Conservation (phyloP, 2,888 invertebrate species). For the Drosophila seclusa region DNA sequence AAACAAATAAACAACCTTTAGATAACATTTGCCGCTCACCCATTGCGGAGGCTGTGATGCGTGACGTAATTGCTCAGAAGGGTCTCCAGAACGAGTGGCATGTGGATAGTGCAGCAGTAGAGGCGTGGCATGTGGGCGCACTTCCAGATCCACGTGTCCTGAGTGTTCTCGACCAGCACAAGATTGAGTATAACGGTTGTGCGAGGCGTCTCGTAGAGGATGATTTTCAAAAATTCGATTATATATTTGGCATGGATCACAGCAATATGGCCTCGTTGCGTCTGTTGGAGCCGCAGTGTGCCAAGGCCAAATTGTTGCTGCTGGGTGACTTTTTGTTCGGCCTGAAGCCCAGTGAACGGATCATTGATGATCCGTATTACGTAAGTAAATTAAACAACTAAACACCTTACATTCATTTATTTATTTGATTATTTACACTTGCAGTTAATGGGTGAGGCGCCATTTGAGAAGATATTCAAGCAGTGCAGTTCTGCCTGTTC, state of each 20-base stretch:
- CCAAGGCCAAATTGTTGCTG: conserved; percentile 90
- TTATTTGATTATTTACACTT: background rate
- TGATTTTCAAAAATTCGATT: conserved; percentile 92
- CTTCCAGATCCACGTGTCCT: conserved; percentile 91
- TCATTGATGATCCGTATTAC: conserved; percentile 95
- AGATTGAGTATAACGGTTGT: conserved; percentile 89
- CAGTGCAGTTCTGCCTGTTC: conserved; percentile 89
- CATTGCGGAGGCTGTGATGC: conserved; percentile 96
- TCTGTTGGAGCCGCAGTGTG: conserved; percentile 84
- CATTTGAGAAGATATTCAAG: conserved; percentile 90
- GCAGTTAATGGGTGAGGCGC: conserved; percentile 87
- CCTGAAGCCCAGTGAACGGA: conserved; percentile 87
- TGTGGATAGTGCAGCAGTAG: conserved; percentile 95
- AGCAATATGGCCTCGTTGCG: conserved; percentile 91
- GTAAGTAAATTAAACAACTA: conserved; percentile 86
- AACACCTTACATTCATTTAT: background rate
- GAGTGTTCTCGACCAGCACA: conserved; percentile 89
- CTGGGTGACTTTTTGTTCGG: conserved; percentile 92
- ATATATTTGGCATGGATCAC: conserved; percentile 97
- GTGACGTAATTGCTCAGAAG: conserved; percentile 88
- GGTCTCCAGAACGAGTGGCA: conserved; percentile 89
- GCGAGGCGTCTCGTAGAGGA: conserved; percentile 89
- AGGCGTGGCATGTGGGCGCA: conserved; percentile 94
- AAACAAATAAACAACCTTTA: conserved; percentile 81
- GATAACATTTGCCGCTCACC: conserved; percentile 98